Evolutionary conservation across 1,140 invertebrate species (phyloP), one percentile per base, ranked within the genome.

Genomic region (Periplaneta americana): DNA sequence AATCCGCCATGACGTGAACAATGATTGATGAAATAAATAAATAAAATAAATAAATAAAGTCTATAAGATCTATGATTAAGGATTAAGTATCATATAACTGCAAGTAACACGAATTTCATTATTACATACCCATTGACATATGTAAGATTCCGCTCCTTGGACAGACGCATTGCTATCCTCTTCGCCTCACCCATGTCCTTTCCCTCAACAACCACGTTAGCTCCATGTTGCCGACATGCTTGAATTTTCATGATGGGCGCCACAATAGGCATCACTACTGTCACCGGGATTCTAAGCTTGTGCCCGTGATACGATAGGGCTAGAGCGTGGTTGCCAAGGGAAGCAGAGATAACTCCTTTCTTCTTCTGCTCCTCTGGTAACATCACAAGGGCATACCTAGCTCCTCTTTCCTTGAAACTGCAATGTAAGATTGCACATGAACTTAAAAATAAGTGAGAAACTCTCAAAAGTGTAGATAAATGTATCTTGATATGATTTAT

Each of bases 171-270:
- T 0, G 97, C 97, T 85, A 93, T 89, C 74, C 91, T 90, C 86
- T 95, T 97, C 0, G 96, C 95, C 88, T 98, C 96, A 32, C 91
- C 93, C 92, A 98, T 97, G 85, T 97, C 93, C 32, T 92, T 88
- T 6, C 97, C 97, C 35, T 94, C 89, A 5, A 98, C 92, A 18
- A 98, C 91, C 17, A 98, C 96, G 66, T 92, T 93, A 1, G 97
- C 97, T 22, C 96, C 95, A 85, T 93, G 96, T 80, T 94, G 93
- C 76, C 92, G 91, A 86, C 97, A 98, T 78, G 94, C 93, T 83
- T 96, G 92, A 74, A 98, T 94, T 89, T 99, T 99, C 96, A 98
- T 98, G 74, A 98, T 95, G 0, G 96, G 95, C 0, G 96, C 96
- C 2, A 96, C 91, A 18, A 94, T 92, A 0, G 97, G 97, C 97